Evolutionary conservation across 2,113 vertebrate species (phyloP).

Genomic region (Synchiropus splendidus): DNA sequence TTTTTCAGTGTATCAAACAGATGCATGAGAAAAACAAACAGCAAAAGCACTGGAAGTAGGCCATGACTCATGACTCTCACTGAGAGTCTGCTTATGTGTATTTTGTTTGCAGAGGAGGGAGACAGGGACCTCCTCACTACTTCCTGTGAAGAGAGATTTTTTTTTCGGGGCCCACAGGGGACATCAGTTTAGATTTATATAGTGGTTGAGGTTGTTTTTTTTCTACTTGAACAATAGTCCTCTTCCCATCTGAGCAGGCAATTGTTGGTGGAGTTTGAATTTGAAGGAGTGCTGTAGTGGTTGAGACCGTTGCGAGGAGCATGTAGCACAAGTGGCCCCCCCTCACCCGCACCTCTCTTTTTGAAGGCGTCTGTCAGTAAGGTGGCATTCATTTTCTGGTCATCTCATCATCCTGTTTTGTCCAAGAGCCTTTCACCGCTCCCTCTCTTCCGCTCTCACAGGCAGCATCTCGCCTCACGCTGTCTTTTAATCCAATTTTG

Average conservation of each 20-base stretch:
- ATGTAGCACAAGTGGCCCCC: conserved; percentile 29
- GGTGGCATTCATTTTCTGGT: conserved; percentile 36
- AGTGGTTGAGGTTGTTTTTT: conserved; percentile 21
- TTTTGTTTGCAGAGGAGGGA: conserved; percentile 44
- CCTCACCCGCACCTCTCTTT: conserved; percentile 16
- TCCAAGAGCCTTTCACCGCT: conserved; percentile 14
- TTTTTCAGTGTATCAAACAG: conserved; percentile 29
- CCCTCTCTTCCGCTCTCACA: conserved; percentile 24
- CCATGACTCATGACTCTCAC: conserved; percentile 53
- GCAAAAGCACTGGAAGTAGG: conserved; percentile 51
- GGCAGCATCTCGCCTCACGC: conserved; percentile 43
- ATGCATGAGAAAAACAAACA: conserved; percentile 17
- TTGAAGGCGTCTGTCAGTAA: conserved; percentile 29
- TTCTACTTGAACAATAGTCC: conserved; percentile 31
- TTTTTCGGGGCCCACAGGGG: conserved; percentile 40
- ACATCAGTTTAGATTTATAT: conserved; percentile 47
- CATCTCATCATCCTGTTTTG: conserved; percentile 38
- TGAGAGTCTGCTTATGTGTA: conserved; percentile 19
- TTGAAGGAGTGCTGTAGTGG: conserved; percentile 32
- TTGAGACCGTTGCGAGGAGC: too few species aligned
- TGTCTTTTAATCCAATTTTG: conserved; percentile 59
- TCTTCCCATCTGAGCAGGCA: conserved; percentile 31
- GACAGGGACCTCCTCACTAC: conserved; percentile 39
- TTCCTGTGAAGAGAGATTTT: conserved; percentile 32
- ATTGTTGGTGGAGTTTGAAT: conserved; percentile 50